phyloP scores from a whole-genome alignment of 2,888 invertebrate species.

The Dorcus parallelipipedus region DNA sequence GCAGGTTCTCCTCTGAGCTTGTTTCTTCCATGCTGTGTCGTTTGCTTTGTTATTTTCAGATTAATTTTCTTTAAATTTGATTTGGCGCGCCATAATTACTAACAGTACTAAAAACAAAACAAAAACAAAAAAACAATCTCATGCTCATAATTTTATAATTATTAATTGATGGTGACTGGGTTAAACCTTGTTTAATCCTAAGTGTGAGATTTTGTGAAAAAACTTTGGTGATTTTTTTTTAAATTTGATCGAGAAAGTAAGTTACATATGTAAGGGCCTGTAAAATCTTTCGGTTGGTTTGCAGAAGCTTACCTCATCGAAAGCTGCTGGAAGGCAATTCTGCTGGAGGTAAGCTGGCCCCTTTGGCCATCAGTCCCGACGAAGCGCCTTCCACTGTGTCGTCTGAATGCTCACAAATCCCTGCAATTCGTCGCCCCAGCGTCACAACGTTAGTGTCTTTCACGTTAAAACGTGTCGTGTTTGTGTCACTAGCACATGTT shows the following conservation, averaged over 20 bases:
- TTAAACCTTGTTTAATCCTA: not conserved
- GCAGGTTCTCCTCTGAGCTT: too few species aligned
- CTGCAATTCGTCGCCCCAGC: slow-evolving; percentile 53
- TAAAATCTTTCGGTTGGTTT: slow-evolving; percentile 26
- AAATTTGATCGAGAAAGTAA: not conserved
- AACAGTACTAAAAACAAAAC: too few species aligned
- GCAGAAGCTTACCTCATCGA: slow-evolving; percentile 54
- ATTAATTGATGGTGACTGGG: too few species aligned
- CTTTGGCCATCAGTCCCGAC: slow-evolving; percentile 56
- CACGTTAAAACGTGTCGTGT: not conserved
- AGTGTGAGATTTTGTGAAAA: not conserved
- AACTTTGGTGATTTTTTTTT: not conserved
- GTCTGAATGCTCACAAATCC: slow-evolving; percentile 37
- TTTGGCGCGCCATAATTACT: not conserved
- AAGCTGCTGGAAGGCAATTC: slow-evolving; percentile 47
- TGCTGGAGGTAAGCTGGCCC: slow-evolving; percentile 53
- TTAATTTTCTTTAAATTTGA: not conserved
- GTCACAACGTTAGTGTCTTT: slow-evolving; percentile 54
- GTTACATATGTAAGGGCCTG: too few species aligned
- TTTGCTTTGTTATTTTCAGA: not conserved
- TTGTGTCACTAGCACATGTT: not conserved
- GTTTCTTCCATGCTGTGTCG: not conserved
- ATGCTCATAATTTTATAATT: too few species aligned
- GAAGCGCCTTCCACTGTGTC: slow-evolving; percentile 46
- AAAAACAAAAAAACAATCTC: too few species aligned